Evolutionary conservation across 2,797 vertebrate genomes (phyloP).

Genomic region (Karalla daura): DNA sequence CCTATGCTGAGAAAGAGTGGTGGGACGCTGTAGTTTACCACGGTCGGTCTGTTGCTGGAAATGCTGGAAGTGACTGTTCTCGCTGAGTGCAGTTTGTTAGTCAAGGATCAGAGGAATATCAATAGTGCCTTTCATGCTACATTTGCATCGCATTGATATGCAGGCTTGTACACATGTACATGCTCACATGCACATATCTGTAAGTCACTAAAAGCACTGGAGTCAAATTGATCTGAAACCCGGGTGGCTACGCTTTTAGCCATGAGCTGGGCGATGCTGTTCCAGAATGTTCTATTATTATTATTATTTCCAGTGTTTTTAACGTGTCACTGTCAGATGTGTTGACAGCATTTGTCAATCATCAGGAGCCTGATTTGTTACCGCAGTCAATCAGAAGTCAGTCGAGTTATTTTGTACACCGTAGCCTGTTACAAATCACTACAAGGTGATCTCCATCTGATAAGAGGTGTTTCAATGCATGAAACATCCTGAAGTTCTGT

Average conservation of each 20-base stretch:
- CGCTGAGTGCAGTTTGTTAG: background rate
- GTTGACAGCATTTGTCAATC: slow-evolving; percentile 39
- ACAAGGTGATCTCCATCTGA: slow-evolving; percentile 10
- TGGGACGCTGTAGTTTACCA: background rate
- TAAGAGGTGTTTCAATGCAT: slow-evolving; percentile 4
- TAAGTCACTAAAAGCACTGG: background rate
- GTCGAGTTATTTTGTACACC: slow-evolving; percentile 38
- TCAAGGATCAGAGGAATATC: background rate
- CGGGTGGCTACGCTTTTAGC: slow-evolving; percentile 13
- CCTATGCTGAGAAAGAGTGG: background rate
- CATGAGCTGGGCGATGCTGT: background rate
- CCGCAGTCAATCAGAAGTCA: slow-evolving; percentile 44
- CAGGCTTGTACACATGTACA: background rate
- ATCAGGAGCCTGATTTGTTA: slow-evolving; percentile 36
- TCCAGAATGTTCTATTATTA: slow-evolving; percentile 41
- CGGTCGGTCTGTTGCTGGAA: background rate
- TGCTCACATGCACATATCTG: background rate
- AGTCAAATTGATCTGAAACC: background rate
- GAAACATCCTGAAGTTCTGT: slow-evolving; percentile 24
- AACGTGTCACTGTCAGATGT: slow-evolving; percentile 25
- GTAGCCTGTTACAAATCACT: slow-evolving; percentile 9
- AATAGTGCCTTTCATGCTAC: background rate
- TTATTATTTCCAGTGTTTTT: slow-evolving; percentile 46
- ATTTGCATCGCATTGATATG: slow-evolving; percentile 17
- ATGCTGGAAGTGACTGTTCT: background rate